phyloP scores from a whole-genome alignment of 2,113 vertebrate species.

The Ceyx margarethae region DNA sequence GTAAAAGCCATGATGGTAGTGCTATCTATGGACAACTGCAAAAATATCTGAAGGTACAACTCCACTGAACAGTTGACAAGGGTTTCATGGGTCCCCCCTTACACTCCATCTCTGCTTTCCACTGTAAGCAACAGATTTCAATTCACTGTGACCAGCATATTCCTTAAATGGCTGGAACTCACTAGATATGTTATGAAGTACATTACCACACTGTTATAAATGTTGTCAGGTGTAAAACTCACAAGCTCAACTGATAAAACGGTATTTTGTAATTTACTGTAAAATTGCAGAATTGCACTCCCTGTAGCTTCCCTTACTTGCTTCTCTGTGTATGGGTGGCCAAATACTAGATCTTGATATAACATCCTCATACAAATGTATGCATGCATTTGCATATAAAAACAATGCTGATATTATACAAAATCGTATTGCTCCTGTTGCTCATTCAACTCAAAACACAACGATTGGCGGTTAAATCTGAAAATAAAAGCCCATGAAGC shows the following conservation, averaged over 20 bases:
- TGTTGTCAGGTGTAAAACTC: neutral
- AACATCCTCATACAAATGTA: neutral
- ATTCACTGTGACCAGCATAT: constrained; percentile 13
- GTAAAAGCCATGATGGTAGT: neutral
- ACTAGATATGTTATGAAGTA: neutral
- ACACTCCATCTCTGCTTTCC: neutral
- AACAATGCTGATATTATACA: neutral
- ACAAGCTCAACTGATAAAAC: neutral
- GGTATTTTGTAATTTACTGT: neutral
- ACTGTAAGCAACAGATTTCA: constrained; percentile 1
- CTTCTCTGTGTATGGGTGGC: neutral
- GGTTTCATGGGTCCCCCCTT: constrained; percentile 28
- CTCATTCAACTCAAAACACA: neutral
- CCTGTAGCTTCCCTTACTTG: neutral
- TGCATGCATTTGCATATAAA: neutral
- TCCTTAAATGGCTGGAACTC: constrained; percentile 30
- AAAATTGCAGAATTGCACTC: neutral
- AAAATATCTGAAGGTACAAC: neutral
- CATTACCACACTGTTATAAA: neutral
- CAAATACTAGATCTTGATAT: neutral
- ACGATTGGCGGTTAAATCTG: neutral
- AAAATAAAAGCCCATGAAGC: neutral
- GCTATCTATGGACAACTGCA: neutral
- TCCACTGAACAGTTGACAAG: constrained; percentile 22
- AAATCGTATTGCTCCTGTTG: neutral